Percentiles rank a stretch among this genome's conserved stretches.
Evolutionary conservation across 1,140 invertebrate genomes (phyloP).

Genomic region (Matsumurasca onukii): DNA sequence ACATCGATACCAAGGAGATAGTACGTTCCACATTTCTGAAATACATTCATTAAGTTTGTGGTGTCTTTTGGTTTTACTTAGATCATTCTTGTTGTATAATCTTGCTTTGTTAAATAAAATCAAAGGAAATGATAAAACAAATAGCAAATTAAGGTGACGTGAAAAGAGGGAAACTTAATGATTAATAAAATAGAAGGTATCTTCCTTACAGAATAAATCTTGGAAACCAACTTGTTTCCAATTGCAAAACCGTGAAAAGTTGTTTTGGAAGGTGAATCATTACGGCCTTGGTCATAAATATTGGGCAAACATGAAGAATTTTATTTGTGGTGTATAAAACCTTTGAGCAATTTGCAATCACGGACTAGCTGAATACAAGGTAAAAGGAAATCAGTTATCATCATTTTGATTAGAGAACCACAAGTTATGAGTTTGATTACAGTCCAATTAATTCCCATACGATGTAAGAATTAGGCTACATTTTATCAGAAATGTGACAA

Average conservation of each 20-base stretch:
- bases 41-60: slow-evolving; percentile 19
- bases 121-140: slow-evolving; percentile 18
- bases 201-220: slow-evolving; percentile 27
- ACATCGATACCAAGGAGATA: too few relatives aligned
- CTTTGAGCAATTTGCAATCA: not conserved
- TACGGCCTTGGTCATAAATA: too few relatives aligned
- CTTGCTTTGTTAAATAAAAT: not conserved
- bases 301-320: not conserved
- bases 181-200: slow-evolving; percentile 29
- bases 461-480: not conserved
- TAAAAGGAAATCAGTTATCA: not conserved
- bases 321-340: not conserved
- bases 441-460: not conserved
- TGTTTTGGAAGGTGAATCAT: too few relatives aligned
- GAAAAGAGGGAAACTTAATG: slow-evolving; percentile 30
- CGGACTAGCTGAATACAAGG: not conserved
- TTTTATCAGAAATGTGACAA: too few relatives aligned
- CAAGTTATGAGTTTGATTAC: slow-evolving; percentile 11
- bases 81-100: not conserved
- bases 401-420: not conserved
- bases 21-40: slow-evolving; percentile 6
- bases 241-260: slow-evolving; percentile 7
- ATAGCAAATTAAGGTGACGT: not conserved
- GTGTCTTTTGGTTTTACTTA: slow-evolving; percentile 10
- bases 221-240: slow-evolving; percentile 22